Conservation (phyloP, 2,797 vertebrate species). For the Aplochiton taeniatus region DNA sequence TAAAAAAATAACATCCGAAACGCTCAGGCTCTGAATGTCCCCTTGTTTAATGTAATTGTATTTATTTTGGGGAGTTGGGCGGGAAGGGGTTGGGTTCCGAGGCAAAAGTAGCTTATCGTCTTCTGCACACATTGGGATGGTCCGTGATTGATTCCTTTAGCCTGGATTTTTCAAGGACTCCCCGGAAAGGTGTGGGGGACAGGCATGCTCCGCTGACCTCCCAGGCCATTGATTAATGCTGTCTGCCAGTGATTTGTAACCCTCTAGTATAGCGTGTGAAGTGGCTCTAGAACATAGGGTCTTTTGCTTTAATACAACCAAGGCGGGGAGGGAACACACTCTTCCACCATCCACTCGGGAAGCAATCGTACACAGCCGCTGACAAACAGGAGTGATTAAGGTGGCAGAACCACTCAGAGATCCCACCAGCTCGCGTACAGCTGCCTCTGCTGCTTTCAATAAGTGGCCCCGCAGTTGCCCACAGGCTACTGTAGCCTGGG, state of each 20-base stretch:
- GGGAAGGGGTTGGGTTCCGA: background rate
- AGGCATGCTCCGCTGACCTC: constrained; percentile 64
- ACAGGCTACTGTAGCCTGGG: constrained; percentile 45
- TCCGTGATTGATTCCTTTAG: constrained; percentile 67
- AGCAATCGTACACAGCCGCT: constrained; percentile 12
- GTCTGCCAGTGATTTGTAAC: constrained; percentile 63
- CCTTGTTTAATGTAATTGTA: background rate
- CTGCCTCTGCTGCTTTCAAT: constrained; percentile 52
- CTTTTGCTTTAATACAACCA: constrained; percentile 52
- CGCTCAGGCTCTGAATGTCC: background rate
- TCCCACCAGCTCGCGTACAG: constrained; percentile 47
- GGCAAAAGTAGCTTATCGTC: constrained; percentile 59
- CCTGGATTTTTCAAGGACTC: constrained; percentile 69
- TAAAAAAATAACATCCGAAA: too few relatives aligned
- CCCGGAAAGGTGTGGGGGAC: constrained; percentile 54
- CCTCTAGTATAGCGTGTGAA: constrained; percentile 39
- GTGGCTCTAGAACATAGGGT: constrained; percentile 38
- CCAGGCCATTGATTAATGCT: constrained; percentile 69
- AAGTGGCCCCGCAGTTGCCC: constrained; percentile 51
- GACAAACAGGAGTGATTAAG: constrained; percentile 56
- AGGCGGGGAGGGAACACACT: constrained; percentile 31
- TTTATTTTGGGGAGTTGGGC: background rate
- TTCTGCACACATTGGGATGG: constrained; percentile 50
- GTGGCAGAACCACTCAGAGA: constrained; percentile 49
- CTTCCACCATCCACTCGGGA: constrained; percentile 35